These are phyloP conservation scores for Xenopus borealis DNA, from an alignment of 2,113 vertebrate species.

Conservation along the genomic window DNA sequence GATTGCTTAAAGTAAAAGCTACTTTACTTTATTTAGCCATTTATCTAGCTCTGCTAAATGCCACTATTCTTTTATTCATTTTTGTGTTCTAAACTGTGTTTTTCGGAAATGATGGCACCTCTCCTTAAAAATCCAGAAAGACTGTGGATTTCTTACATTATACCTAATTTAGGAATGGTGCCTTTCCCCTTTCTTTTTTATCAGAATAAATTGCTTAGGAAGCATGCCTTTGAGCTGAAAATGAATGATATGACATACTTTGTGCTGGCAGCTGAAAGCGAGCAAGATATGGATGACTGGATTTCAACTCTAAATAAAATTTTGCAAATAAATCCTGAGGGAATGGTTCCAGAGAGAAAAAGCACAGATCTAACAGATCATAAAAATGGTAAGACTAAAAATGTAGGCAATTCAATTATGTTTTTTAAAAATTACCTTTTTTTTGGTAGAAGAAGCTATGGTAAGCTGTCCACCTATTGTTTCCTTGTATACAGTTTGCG, in stretches of 20 bases:
- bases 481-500: not conserved
- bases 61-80: too few species aligned
- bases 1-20: too few species aligned
- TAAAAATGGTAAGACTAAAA: conserved; percentile 73
- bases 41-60: too few species aligned
- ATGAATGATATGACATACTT: conserved; percentile 98
- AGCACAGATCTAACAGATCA: conserved; percentile 86
- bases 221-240: conserved; percentile 95
- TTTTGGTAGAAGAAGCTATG: too few species aligned
- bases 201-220: conserved; percentile 87
- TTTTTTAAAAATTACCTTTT: too few species aligned
- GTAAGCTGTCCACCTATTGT: too few species aligned
- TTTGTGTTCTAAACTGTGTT: too few species aligned
- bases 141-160: not conserved
- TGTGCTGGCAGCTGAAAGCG: conserved; percentile 94
- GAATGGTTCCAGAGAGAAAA: conserved; percentile 78
- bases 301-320: conserved; percentile 90
- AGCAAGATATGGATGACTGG: conserved; percentile 98
- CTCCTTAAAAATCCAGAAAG: too few species aligned
- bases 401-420: too few species aligned
- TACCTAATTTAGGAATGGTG: conserved; percentile 15
- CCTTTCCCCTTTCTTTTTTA: conserved; percentile 45
- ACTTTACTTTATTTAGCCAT: too few species aligned
- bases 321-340: conserved; percentile 92
- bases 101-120: too few species aligned